Conservation (phyloP, 2,888 invertebrate genomes). For the Hyppa rectilinea region DNA sequence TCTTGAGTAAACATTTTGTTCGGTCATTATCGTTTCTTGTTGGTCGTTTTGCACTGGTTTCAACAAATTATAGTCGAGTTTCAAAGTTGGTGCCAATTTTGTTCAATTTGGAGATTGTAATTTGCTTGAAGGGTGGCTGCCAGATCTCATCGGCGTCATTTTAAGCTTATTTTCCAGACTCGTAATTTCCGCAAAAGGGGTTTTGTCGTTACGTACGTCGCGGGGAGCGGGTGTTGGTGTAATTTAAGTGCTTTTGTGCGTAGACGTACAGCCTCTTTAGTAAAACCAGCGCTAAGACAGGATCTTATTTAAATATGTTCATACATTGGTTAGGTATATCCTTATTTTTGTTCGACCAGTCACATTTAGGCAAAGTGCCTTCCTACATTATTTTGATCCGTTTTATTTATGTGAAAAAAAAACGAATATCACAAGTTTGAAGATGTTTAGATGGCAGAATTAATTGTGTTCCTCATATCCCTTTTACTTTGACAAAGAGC, state of each 20-base stretch:
- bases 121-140: conserved; percentile 65
- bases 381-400: neutral
- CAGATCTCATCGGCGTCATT: conserved; percentile 64
- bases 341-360: conserved; percentile 9
- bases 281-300: conserved; percentile 26
- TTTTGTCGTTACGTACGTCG: conserved; percentile 57
- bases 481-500: neutral
- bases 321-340: neutral
- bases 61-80: conserved; percentile 65
- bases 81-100: conserved; percentile 65
- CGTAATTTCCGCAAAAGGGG: conserved; percentile 60
- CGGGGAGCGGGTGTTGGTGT: conserved; percentile 47
- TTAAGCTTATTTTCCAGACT: conserved; percentile 67
- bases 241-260: conserved; percentile 63
- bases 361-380: neutral
- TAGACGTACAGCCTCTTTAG: conserved; percentile 46
- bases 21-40: conserved; percentile 82
- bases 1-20: conserved; percentile 85
- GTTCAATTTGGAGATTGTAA: conserved; percentile 65
- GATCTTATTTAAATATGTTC: conserved; percentile 40
- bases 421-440: neutral
- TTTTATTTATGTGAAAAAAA: neutral
- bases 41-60: conserved; percentile 72
- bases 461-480: neutral
- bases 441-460: neutral